A percentile compares a stretch with the other conserved stretches of the same genome.
Evolutionary conservation across 2,113 vertebrate species (phyloP).

Genomic region (Carettochelys insculpta): DNA sequence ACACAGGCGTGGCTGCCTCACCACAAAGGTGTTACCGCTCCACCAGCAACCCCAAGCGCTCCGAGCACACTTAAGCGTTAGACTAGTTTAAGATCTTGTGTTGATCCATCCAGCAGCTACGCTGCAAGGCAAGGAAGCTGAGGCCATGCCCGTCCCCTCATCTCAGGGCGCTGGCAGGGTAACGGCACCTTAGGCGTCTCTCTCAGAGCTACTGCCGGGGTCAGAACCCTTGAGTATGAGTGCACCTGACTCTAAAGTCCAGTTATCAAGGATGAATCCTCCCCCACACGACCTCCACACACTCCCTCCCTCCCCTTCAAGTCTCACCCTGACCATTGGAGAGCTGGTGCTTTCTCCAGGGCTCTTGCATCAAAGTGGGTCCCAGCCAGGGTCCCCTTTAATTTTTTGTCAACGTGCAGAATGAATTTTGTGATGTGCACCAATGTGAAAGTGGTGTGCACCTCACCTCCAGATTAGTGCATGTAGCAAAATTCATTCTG

Average conservation of each 20-base stretch:
- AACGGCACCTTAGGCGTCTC: not conserved
- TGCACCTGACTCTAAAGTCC: not conserved
- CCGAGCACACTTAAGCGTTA: no score
- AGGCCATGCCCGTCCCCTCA: not conserved
- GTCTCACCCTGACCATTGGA: not conserved
- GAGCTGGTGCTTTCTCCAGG: not conserved
- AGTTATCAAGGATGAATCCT: not conserved
- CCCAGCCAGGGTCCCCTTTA: no score
- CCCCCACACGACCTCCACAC: not conserved
- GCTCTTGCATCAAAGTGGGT: not conserved
- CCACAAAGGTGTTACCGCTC: no score
- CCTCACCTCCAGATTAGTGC: no score
- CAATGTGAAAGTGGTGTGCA: no score
- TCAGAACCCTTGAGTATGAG: not conserved
- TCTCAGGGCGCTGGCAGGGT: not conserved
- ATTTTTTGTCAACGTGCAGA: no score
- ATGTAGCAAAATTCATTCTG: no score
- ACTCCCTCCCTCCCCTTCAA: not conserved
- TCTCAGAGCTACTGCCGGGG: not conserved
- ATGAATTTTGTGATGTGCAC: no score
- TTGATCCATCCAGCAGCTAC: not conserved
- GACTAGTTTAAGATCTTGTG: not conserved
- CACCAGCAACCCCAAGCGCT: no score
- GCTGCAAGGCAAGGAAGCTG: not conserved
- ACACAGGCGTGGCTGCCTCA: no score